Evolutionary conservation across 2,888 invertebrate genomes (phyloP), one percentile per base, ranked within the genome.

Genomic region (Aproaerema taeniolella): DNA sequence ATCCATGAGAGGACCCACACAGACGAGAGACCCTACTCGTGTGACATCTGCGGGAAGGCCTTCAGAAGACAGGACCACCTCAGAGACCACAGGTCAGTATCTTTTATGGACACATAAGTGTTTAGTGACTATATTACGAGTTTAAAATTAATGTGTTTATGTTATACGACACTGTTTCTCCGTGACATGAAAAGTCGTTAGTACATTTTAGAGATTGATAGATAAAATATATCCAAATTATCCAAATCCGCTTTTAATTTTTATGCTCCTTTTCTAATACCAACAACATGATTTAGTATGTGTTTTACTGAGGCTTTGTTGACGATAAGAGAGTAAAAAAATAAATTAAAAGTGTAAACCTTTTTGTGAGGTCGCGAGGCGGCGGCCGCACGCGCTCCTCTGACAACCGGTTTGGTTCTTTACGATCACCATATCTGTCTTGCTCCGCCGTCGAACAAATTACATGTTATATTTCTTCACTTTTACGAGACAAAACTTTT

Each of bases 1-100:
- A 99, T 99, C 57, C 98, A 99, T 76, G 98, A 98, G 74, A 89
- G 97, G 62, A 99, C 98, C 1, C 98, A 98, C 75, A 98, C 98
- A 25, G 97, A 98, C 70, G 98, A 98, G 79, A 89, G 98, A 45
- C 98, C 98, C 8, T 98, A 97, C 78, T 94, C 95, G 28, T 98
- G 98, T 75, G 97, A 98, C 75, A 95, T 97, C 54, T 98, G 98
- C 77, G 95, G 95, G 50, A 98, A 98, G 77, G 96, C 97, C 12
- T 98, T 98, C 88, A 90, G 98, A 47, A 89, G 98, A 58, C 98
- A 98, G 85, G 98, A 98, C 81, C 95, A 96, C 78, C 89, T 96
- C 46, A 90, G 95, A 79, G 95, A 95, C 70, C 95, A 96, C 87
- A 94, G 95, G 93, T 94, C 79, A 78, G 75, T 57, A 39, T 49